Conservation (phyloP, 2,797 vertebrate genomes). For the Crenichthys baileyi region DNA sequence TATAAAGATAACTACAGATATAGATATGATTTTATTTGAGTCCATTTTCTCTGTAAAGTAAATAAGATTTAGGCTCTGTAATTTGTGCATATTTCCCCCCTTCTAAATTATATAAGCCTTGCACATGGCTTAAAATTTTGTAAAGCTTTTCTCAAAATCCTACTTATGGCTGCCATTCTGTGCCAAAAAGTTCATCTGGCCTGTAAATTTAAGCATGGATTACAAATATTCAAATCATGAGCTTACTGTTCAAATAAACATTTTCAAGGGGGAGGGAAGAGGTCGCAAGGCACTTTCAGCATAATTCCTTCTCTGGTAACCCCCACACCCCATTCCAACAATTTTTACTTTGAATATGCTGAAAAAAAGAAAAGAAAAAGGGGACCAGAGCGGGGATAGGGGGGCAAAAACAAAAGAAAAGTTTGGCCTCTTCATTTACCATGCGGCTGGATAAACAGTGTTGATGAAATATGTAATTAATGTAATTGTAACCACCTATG, state of each 20-base stretch:
- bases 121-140: slow-evolving; percentile 90
- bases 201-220: slow-evolving; percentile 91
- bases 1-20: not conserved
- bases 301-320: slow-evolving; percentile 82
- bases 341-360: slow-evolving; percentile 7
- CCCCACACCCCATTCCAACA: slow-evolving; percentile 65
- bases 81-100: slow-evolving; percentile 71
- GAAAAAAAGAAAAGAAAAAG: slow-evolving; percentile 26
- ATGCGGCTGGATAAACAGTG: slow-evolving; percentile 80
- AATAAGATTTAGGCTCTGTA: slow-evolving; percentile 80
- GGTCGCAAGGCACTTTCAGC: slow-evolving; percentile 88
- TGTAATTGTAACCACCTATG: slow-evolving; percentile 87
- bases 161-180: slow-evolving; percentile 87
- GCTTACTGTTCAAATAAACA: slow-evolving; percentile 92
- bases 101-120: slow-evolving; percentile 88
- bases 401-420: slow-evolving; percentile 78
- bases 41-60: slow-evolving; percentile 73
- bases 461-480: slow-evolving; percentile 86
- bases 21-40: slow-evolving; percentile 56
- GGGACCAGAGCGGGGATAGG: slow-evolving; percentile 12
- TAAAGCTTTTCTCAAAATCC: slow-evolving; percentile 89
- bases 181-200: slow-evolving; percentile 91
- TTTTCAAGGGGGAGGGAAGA: slow-evolving; percentile 85
- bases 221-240: slow-evolving; percentile 92
- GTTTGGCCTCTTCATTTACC: slow-evolving; percentile 76